Evolutionary conservation across 2,797 vertebrate species (phyloP), one percentile per base, ranked within the genome.

Genomic region (Sebastes cheni): DNA sequence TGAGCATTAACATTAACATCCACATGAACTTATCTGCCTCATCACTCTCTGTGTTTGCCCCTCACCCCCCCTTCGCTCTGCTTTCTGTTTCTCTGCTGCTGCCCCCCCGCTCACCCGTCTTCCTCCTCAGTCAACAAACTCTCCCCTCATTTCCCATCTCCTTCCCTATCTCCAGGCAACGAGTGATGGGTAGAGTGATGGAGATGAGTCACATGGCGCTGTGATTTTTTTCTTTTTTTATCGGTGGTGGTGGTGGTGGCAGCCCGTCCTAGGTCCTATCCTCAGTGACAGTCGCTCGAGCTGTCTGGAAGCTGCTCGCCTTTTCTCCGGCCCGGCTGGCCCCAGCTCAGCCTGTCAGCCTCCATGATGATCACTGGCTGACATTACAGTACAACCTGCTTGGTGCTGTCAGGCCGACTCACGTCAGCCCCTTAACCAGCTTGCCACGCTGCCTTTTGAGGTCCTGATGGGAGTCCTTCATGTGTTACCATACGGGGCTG

Each of bases 1-100:
- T 90, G 88, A 88, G 88, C 92, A 93, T 94, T 93, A 92, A 89
- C 92, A 93, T 94, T 92, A 93, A 89, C 92, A 90, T 94, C 87
- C 88, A 93, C 91, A 94, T 95, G 88, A 93, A 91, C 91, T 91
- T 83, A 86, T 92, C 88, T 59, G 64, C 88, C 89, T 89, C 87
- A 80, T 91, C 89, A 80, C 79, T 83, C 85, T 87, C 76, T 71
- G 77, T 66, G 65, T 90, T 79, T 77, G 66, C 65, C 73, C 58
- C 64, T 72, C 67, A 10, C 59, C 70, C 65, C 65, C 32, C 77
- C 46, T 18, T 67, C 79, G 70, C 67, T 77, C 14, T 5, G 36
- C 56, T 79, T 42, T 73, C 58, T 61, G 36, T 77, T 77, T 75
- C 70, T 72, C 64, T 34, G 20, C 62, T 60, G 69, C 76, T 20